A percentile compares a stretch with the other conserved stretches of the same genome.
These are phyloP conservation scores for Gasterosteus nipponicus DNA, from an alignment of 2,113 vertebrate genomes.

Conservation along the genomic window DNA sequence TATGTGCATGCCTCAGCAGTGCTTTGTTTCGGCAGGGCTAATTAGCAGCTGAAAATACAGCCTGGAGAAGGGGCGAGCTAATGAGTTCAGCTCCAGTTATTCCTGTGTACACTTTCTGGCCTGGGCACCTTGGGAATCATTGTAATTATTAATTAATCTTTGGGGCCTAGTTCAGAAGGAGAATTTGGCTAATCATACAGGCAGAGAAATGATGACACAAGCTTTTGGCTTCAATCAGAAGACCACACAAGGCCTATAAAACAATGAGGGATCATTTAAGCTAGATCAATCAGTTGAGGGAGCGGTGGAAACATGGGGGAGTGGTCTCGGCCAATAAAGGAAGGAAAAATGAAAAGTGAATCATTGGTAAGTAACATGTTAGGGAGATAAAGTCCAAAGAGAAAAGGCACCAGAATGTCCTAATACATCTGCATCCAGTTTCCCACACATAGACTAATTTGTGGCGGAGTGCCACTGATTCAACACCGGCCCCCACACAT, in stretches of 20 bases:
- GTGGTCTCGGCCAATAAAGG: background rate
- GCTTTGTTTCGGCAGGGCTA: conserved; percentile 55
- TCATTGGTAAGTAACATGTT: background rate
- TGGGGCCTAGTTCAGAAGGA: conserved; percentile 47
- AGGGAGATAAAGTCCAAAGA: background rate
- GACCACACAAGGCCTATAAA: conserved; percentile 36
- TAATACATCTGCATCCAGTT: background rate
- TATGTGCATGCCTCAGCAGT: conserved; percentile 51
- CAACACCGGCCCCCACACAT: no score
- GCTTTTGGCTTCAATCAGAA: conserved; percentile 31
- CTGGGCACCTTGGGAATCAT: conserved; percentile 59
- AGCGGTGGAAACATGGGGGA: background rate
- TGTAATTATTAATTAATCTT: conserved; percentile 70
- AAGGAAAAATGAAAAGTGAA: background rate
- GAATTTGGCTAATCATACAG: conserved; percentile 34
- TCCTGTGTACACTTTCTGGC: conserved; percentile 61
- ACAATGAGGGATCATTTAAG: conserved; percentile 40
- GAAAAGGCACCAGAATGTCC: background rate
- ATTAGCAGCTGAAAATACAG: conserved; percentile 70
- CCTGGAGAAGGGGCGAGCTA: conserved; percentile 54
- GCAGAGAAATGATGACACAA: conserved; percentile 43
- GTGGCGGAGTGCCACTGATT: no score
- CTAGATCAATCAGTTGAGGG: conserved; percentile 25
- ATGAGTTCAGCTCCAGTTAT: conserved; percentile 66
- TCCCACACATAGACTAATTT: no score